These are phyloP conservation scores for Parnassius smintheus DNA, from an alignment of 2,888 invertebrate species.

Conservation along the genomic window DNA sequence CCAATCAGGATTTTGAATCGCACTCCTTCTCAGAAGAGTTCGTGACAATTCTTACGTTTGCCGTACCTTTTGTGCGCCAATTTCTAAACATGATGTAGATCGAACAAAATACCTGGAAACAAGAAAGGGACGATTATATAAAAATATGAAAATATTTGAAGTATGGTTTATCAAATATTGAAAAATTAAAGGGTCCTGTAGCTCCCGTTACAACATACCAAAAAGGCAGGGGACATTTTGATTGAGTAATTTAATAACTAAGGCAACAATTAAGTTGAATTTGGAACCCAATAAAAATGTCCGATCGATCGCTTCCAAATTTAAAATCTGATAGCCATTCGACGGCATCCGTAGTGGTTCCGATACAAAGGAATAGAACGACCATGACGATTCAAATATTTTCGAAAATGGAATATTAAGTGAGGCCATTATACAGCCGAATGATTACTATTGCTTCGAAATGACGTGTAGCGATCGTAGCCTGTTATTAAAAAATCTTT, in stretches of 20 bases:
- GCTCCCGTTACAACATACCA: neutral
- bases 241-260: slow-evolving; percentile 43
- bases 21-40: slow-evolving; percentile 49
- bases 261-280: slow-evolving; percentile 47
- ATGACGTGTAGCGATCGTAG: slow-evolving; percentile 41
- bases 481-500: slow-evolving; percentile 62
- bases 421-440: slow-evolving; percentile 76
- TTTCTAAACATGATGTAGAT: slow-evolving; percentile 44
- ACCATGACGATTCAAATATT: slow-evolving; percentile 80
- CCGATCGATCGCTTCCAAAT: slow-evolving; percentile 72
- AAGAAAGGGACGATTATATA: slow-evolving; percentile 38
- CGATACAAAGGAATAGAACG: slow-evolving; percentile 73
- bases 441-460: slow-evolving; percentile 64
- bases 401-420: slow-evolving; percentile 80
- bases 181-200: slow-evolving; percentile 5
- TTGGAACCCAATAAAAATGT: slow-evolving; percentile 56
- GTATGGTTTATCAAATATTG: neutral
- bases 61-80: slow-evolving; percentile 35
- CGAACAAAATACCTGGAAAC: slow-evolving; percentile 58
- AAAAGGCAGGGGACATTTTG: slow-evolving; percentile 7
- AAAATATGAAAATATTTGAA: slow-evolving; percentile 21
- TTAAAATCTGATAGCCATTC: slow-evolving; percentile 69
- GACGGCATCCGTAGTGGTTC: slow-evolving; percentile 58
- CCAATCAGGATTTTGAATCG: slow-evolving; percentile 43
- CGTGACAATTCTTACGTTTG: slow-evolving; percentile 47